Evolutionary conservation across 92 coral and sea anemone species (phyloP), one percentile per base, ranked within the genome.

Genomic region (Umimayanthus chanpuru): DNA sequence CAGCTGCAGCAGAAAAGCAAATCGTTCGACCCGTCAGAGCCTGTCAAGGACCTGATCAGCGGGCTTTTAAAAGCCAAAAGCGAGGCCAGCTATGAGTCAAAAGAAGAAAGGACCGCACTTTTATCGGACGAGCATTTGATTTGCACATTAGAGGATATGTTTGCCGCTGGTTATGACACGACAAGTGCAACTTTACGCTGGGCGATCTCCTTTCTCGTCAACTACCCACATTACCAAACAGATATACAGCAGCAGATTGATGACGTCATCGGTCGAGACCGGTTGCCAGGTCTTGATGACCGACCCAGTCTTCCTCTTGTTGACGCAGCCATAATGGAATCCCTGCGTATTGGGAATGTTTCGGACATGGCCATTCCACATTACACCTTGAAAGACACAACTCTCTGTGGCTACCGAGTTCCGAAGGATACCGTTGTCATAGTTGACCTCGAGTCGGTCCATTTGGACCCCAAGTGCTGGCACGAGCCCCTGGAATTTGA

Each of bases 91-190:
- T 39, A 18, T 88, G 81, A 88, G 32, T 40, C 80, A 28, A 39
- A 58, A 0, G 56, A 50, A 23, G 81, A 85, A 53, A 76, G 23
- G 23, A 40, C 80, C 6, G 81, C 81, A 49, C 86, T 82, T 21
- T n/a, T n/a, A n/a, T n/a, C n/a, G n/a, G n/a, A n/a, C n/a, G n/a
- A n/a, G n/a, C n/a, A n/a, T n/a, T n/a, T 88, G 55, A 41, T 88
- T 43, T 72, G 77, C 81, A 88, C 86, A 8, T 21, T 88, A 36
- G 80, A 80, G 39, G 90, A 88, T 40, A 80, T 88, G 90, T 88
- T 88, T 67, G 79, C 71, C 4, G 90, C 86, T 28, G 90, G 90
- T 5, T 88, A 88, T 21, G 90, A 88, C 36, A 88, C 90, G 18
- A 80, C 76, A 15, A 68, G 77, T 11, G 25, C 77, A 11, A 73